phyloP scores from a whole-genome alignment of 1,140 invertebrate genomes.

The Ips nitidus region DNA sequence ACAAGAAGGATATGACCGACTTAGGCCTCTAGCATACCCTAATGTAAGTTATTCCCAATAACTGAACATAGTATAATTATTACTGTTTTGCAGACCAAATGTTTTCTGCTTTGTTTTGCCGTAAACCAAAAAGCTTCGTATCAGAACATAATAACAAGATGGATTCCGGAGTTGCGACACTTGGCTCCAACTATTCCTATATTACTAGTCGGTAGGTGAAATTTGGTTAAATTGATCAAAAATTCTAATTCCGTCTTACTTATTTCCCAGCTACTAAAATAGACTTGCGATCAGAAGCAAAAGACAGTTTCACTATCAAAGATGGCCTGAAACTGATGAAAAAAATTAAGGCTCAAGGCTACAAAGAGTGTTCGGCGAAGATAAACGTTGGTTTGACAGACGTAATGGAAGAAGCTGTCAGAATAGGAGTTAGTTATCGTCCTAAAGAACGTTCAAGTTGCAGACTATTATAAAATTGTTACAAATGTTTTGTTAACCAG shows the following conservation, averaged over 20 bases:
- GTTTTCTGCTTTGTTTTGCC: constrained; percentile 89
- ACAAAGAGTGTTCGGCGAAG: constrained; percentile 86
- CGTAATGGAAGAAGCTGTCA: constrained; percentile 72
- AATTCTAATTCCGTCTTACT: constrained; percentile 5
- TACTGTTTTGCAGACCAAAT: constrained; percentile 72
- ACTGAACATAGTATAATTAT: neutral
- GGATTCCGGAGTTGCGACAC: constrained; percentile 91
- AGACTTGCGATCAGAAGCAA: constrained; percentile 64
- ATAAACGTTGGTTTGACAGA: constrained; percentile 71
- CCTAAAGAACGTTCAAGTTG: no score
- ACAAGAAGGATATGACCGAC: constrained; percentile 94
- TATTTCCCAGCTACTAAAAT: constrained; percentile 65
- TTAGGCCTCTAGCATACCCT: constrained; percentile 88
- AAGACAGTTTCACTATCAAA: constrained; percentile 46
- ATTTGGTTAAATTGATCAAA: constrained; percentile 34
- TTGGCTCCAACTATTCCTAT: constrained; percentile 86
- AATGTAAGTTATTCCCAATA: constrained; percentile 47
- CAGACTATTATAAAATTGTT: no score
- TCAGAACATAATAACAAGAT: constrained; percentile 88
- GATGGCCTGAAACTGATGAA: constrained; percentile 79
- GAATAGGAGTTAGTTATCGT: constrained; percentile 4
- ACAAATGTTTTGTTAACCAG: neutral
- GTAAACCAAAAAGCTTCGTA: constrained; percentile 79
- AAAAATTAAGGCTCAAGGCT: constrained; percentile 74
- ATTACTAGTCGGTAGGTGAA: constrained; percentile 80